Conservation (phyloP, 2,888 invertebrate species). For the Ommatoiulus sabulosus region DNA sequence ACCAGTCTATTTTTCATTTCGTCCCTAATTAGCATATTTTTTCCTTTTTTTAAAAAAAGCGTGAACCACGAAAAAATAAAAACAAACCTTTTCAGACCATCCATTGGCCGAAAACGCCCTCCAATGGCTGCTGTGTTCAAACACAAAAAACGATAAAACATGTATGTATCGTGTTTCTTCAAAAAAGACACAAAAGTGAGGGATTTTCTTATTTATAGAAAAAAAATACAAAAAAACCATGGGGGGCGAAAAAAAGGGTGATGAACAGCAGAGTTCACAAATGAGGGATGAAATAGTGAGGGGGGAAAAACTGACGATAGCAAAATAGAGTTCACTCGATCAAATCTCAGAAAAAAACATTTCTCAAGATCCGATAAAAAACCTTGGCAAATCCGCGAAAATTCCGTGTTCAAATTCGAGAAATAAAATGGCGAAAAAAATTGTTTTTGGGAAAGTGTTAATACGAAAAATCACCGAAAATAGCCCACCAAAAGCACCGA, state of each 20-base stretch:
- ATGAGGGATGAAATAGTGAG: conserved; percentile 46
- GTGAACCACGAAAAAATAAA: conserved; percentile 58
- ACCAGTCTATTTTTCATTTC: neutral
- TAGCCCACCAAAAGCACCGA: no score
- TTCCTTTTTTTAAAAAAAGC: conserved; percentile 57
- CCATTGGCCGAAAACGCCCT: conserved; percentile 62
- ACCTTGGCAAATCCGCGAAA: conserved; percentile 38
- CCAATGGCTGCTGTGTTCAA: conserved; percentile 62
- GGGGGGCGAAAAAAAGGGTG: conserved; percentile 22
- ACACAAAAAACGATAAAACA: conserved; percentile 60
- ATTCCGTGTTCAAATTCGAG: neutral
- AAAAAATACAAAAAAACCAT: neutral
- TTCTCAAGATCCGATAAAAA: conserved; percentile 36
- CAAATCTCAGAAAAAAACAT: conserved; percentile 27
- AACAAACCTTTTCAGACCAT: conserved; percentile 63
- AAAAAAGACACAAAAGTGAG: conserved; percentile 52
- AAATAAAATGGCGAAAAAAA: neutral
- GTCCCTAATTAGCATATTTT: neutral
- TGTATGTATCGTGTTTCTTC: conserved; percentile 48
- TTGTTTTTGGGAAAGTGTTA: neutral
- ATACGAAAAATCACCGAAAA: no score
- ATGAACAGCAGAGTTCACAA: conserved; percentile 47
- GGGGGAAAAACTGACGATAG: conserved; percentile 47
- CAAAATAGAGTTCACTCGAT: conserved; percentile 23
- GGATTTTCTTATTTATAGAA: neutral